phyloP scores from a whole-genome alignment of 2,113 vertebrate genomes.

The Callopanchax toddi region DNA sequence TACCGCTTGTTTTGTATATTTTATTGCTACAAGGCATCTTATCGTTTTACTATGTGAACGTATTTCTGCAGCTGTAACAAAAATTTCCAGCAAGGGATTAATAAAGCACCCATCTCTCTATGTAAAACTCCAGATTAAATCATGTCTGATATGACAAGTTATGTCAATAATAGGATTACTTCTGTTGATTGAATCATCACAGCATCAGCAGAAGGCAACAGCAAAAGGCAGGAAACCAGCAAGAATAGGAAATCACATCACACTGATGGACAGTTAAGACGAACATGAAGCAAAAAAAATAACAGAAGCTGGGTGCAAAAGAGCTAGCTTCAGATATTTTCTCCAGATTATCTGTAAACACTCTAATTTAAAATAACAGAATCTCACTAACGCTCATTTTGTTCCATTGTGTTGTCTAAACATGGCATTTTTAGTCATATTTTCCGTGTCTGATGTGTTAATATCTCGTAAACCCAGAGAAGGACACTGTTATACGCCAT shows the following conservation, averaged over 20 bases:
- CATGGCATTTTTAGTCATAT: not conserved
- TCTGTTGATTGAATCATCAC: constrained; percentile 13
- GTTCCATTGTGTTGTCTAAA: not conserved
- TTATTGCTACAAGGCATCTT: too few species aligned
- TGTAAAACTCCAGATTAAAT: constrained; percentile 19
- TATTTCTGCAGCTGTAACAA: too few species aligned
- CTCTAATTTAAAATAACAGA: too few species aligned
- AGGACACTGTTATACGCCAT: not conserved
- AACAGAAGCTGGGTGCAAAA: not conserved
- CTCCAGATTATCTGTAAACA: not conserved
- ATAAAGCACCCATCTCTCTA: too few species aligned
- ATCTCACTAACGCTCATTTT: not conserved
- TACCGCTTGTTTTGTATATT: too few species aligned
- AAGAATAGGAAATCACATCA: not conserved
- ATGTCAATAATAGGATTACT: constrained; percentile 18
- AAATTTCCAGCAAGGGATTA: too few species aligned
- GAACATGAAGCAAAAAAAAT: not conserved
- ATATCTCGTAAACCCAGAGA: constrained; percentile 1
- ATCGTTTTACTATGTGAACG: too few species aligned
- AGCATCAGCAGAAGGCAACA: constrained; percentile 1
- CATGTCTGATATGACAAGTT: constrained; percentile 4
- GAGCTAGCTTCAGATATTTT: too few species aligned
- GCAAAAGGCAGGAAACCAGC: not conserved
- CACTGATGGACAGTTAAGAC: not conserved
- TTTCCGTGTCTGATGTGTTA: too few species aligned